Conservation (phyloP, 1,140 invertebrate species). For the Theocolax elegans region DNA sequence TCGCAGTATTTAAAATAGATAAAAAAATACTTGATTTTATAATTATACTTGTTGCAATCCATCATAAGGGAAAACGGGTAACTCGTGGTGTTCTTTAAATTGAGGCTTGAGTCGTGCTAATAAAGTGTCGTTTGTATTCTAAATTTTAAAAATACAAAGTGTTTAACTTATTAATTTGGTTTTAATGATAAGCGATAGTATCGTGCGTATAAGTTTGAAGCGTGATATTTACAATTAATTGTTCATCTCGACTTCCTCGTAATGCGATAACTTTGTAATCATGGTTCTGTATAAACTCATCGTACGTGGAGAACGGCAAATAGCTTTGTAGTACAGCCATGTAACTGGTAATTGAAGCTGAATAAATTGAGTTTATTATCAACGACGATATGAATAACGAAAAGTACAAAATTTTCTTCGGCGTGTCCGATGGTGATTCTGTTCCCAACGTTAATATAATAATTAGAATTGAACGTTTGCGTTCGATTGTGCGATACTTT, state of each 20-base stretch:
- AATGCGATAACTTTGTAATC: neutral
- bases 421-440: neutral
- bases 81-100: neutral
- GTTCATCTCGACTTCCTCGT: neutral
- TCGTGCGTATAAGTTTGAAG: neutral
- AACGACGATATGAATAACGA: neutral
- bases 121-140: neutral
- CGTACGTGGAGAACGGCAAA: neutral
- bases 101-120: neutral
- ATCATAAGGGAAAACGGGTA: neutral
- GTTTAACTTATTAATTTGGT: too few relatives aligned
- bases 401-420: neutral
- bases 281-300: neutral
- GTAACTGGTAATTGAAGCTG: neutral
- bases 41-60: neutral
- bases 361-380: neutral
- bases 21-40: too few relatives aligned
- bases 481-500: too few relatives aligned
- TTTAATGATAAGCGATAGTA: too few relatives aligned
- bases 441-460: too few relatives aligned
- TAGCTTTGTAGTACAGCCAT: neutral
- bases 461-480: too few relatives aligned
- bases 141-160: neutral
- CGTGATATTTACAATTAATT: neutral
- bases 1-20: too few relatives aligned